These are phyloP conservation scores for Drosophila hamatofila DNA, from an alignment of 2,888 invertebrate species.

Conservation along the genomic window DNA sequence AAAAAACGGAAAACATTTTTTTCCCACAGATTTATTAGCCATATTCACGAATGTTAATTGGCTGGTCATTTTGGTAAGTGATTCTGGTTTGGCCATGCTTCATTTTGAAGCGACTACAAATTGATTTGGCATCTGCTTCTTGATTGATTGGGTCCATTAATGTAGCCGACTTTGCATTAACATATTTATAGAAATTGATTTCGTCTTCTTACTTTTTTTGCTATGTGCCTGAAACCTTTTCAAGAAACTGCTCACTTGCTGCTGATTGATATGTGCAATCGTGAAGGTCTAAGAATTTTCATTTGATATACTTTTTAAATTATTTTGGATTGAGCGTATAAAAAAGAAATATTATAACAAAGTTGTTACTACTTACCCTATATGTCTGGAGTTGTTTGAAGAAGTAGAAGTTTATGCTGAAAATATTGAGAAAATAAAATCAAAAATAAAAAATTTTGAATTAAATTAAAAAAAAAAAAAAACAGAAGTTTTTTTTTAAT, in stretches of 20 bases:
- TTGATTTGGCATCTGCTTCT: conserved; percentile 75
- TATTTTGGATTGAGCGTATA: neutral
- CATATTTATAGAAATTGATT: conserved; percentile 4
- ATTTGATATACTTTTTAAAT: conserved; percentile 2
- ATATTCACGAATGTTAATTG: conserved; percentile 32
- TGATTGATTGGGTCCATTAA: conserved; percentile 71
- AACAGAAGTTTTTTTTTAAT: no score
- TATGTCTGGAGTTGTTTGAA: neutral
- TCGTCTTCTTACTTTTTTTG: conserved; percentile 1
- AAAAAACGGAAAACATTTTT: neutral
- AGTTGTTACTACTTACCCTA: conserved; percentile 7
- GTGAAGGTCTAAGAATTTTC: conserved; percentile 13
- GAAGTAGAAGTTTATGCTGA: neutral
- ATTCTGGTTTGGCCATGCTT: conserved; percentile 52
- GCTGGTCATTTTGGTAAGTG: conserved; percentile 67
- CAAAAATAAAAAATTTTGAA: neutral
- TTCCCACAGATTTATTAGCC: conserved; percentile 62
- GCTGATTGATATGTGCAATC: conserved; percentile 29
- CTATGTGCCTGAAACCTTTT: conserved; percentile 4
- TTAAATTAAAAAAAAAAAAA: neutral
- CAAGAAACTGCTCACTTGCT: neutral
- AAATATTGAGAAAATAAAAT: neutral
- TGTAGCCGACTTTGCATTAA: conserved; percentile 31
- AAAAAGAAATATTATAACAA: neutral
- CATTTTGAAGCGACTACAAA: conserved; percentile 58